Percentiles rank a stretch among this genome's conserved stretches.
phyloP scores from a whole-genome alignment of 2,888 invertebrate genomes.

The Melipona beecheii region DNA sequence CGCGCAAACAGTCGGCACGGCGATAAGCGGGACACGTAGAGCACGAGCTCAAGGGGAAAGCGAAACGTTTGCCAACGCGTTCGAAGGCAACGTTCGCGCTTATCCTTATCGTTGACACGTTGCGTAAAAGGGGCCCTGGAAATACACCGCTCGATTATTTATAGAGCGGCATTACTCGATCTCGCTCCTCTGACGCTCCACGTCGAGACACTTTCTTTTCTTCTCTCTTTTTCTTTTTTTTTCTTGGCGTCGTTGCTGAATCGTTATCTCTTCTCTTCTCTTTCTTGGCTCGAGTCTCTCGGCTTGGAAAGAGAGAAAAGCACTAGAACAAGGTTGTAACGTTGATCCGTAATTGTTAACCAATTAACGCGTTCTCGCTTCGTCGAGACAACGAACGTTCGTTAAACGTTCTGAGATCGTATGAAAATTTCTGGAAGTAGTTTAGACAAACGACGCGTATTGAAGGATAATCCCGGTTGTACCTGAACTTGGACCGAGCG shows the following conservation, averaged over 20 bases:
- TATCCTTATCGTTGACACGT: conserved; percentile 73
- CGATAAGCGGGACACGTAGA: not conserved
- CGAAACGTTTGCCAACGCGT: conserved; percentile 36
- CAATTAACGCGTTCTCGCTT: too few species aligned
- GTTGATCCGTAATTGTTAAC: too few species aligned
- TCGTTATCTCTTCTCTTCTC: not conserved
- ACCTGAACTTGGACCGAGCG: too few species aligned
- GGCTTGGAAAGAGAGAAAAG: too few species aligned
- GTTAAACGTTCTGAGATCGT: too few species aligned
- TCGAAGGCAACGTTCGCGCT: conserved; percentile 67
- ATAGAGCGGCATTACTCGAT: conserved; percentile 65
- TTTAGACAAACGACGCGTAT: too few species aligned
- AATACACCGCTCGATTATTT: conserved; percentile 75
- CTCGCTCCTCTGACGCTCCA: conserved; percentile 13
- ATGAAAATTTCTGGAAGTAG: too few species aligned
- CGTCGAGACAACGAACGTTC: too few species aligned
- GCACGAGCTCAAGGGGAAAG: conserved; percentile 5
- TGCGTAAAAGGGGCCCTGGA: conserved; percentile 74
- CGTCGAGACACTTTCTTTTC: not conserved
- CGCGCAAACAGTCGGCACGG: conserved; percentile 4
- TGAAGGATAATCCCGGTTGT: too few species aligned
- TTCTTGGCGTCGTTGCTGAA: not conserved
- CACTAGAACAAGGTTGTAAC: too few species aligned
- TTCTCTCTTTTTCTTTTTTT: not conserved
- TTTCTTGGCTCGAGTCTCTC: not conserved